Base-by-base conservation (phyloP, 2,113 vertebrate species). In the Prionailurus bengalensis region DNA sequence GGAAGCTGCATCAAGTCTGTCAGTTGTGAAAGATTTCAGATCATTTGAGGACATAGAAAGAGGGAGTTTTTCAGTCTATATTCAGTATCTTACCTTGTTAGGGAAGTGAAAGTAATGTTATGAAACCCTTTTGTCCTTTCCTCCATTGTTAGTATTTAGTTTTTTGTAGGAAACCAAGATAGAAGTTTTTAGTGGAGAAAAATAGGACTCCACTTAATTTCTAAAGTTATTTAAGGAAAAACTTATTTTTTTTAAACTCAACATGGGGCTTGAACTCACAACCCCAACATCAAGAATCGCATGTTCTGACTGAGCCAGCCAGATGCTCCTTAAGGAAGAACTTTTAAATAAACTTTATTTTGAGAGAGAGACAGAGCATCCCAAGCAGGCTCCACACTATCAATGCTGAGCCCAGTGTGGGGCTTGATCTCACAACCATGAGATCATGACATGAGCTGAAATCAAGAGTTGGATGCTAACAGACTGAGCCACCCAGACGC, bases 71-170 rank as follows among this genome's bases (percentile, higher is more conserved):
- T 92, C 39, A n/a, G 73, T 68, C 74, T 87, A 3, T 87, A 79
- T 80, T 94, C 70, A 70, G 12, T 76, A 31, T 89, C 42, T 90
- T 96, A 71, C 33, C 61, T 96, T 76, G 70, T 80, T 91, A 93
- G 80, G 65, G 61, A 90, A 97, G 33, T 94, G 42, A 96, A 94
- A 97, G 74, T 92, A 84, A 89, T 97, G 83, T 94, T 94, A 81
- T 13, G 78, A 97, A 95, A 97, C 48, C 10, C n/a, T 84, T 89
- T 48, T 90, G 25, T 85, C 73, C 51, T 95, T 96, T 89, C 76
- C 78, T 95, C 73, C 42, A 78, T 66, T 83, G 19, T 91, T 27
- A 92, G 7, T 88, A 51, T 89, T 97, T 76, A 55, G 36, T 45
- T 39, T 83, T 80, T 76, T 71, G 14, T 94, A 48, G 63, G 17